Percentiles rank a stretch among this genome's conserved stretches.
phyloP scores from a whole-genome alignment of 2,888 invertebrate species.

The Athalia circularis region DNA sequence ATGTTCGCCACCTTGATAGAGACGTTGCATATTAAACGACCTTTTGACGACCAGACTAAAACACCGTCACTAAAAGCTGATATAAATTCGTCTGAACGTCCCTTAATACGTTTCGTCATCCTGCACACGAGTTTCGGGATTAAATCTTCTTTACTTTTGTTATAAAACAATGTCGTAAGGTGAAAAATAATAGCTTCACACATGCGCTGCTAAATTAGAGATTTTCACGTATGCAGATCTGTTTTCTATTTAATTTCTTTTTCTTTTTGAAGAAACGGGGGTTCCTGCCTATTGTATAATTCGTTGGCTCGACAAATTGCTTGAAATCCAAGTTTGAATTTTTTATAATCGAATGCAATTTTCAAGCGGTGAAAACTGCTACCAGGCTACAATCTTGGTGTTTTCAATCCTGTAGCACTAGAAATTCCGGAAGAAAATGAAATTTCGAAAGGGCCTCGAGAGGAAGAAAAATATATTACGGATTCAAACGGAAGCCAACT shows the following conservation, averaged over 20 bases:
- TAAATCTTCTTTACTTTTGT: slow-evolving; percentile 17
- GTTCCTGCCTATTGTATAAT: slow-evolving; percentile 4
- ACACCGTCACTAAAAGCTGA: not conserved
- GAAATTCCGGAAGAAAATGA: slow-evolving; percentile 33
- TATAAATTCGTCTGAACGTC: slow-evolving; percentile 1
- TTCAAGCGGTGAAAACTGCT: slow-evolving; percentile 9
- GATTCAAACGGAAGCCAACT: slow-evolving; percentile 13
- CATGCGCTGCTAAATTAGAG: not conserved
- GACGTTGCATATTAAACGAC: slow-evolving; percentile 42
- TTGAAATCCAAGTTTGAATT: slow-evolving; percentile 17
- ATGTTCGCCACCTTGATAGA: slow-evolving; percentile 31
- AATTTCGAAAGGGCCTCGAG: slow-evolving; percentile 39
- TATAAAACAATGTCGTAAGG: slow-evolving; percentile 22
- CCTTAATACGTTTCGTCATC: not conserved
- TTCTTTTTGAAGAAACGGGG: not conserved
- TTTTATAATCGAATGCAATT: slow-evolving; percentile 13
- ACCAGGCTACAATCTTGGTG: slow-evolving; percentile 1
- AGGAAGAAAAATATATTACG: slow-evolving; percentile 23
- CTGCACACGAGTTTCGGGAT: not conserved
- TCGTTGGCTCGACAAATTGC: slow-evolving; percentile 8
- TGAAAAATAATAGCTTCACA: not conserved
- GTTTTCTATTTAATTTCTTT: not conserved
- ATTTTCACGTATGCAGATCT: not conserved
- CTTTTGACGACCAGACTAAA: slow-evolving; percentile 26
- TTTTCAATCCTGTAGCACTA: slow-evolving; percentile 2